A percentile compares a stretch with the other conserved stretches of the same genome.
phyloP scores from a whole-genome alignment of 1,140 invertebrate species.

The Drosophila mayri region DNA sequence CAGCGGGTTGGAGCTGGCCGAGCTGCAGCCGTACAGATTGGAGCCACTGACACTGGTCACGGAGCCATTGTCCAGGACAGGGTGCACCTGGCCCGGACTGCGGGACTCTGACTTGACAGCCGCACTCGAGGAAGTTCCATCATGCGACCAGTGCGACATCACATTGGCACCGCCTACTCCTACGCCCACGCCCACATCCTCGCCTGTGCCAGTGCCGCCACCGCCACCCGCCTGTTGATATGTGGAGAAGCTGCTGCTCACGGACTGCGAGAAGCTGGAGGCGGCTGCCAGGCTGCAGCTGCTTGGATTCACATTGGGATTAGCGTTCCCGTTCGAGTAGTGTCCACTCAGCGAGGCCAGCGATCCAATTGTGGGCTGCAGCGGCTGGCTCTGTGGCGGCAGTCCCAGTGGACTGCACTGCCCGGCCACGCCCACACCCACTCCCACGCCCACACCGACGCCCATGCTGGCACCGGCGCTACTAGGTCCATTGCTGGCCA shows the following conservation, averaged over 20 bases:
- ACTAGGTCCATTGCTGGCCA: slow-evolving; percentile 79
- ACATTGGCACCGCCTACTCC: slow-evolving; percentile 29
- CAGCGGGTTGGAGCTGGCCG: slow-evolving; percentile 42
- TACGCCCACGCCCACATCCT: slow-evolving; percentile 41
- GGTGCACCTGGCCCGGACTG: slow-evolving; percentile 64
- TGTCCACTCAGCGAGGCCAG: slow-evolving; percentile 67
- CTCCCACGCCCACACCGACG: slow-evolving; percentile 62
- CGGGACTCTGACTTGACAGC: slow-evolving; percentile 83
- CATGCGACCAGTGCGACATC: slow-evolving; percentile 64
- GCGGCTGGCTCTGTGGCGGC: slow-evolving; percentile 78
- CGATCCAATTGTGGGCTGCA: slow-evolving; percentile 76
- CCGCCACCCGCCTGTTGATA: slow-evolving; percentile 69
- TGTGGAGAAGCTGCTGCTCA: slow-evolving; percentile 82
- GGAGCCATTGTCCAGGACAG: slow-evolving; percentile 51
- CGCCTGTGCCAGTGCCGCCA: slow-evolving; percentile 24
- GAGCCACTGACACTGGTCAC: slow-evolving; percentile 19
- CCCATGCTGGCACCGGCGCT: slow-evolving; percentile 70
- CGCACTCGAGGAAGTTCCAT: slow-evolving; percentile 32
- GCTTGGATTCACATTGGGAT: slow-evolving; percentile 52
- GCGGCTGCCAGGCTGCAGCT: slow-evolving; percentile 66
- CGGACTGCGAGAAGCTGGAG: slow-evolving; percentile 67
- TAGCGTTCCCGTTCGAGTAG: slow-evolving; percentile 46
- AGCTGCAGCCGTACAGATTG: slow-evolving; percentile 64
- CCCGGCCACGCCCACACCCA: slow-evolving; percentile 57
- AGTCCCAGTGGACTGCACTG: slow-evolving; percentile 73